phyloP scores from a whole-genome alignment of 1,140 invertebrate species.

The Drosophila asahinai region DNA sequence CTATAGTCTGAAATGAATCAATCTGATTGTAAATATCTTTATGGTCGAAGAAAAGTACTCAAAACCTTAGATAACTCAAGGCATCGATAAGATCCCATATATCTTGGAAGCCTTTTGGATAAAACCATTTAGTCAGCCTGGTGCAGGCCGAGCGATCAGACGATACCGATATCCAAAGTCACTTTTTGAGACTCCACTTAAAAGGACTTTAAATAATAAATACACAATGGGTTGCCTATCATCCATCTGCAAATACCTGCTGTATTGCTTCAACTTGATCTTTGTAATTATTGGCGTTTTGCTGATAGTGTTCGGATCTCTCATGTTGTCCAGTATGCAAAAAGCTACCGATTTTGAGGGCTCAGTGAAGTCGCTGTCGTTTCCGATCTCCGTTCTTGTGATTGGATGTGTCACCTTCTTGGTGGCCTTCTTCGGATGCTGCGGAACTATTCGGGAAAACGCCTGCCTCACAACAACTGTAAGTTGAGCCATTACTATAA shows the following conservation, averaged over 20 bases:
- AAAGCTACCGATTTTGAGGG: constrained; percentile 85
- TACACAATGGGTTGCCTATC: constrained; percentile 75
- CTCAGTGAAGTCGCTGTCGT: constrained; percentile 85
- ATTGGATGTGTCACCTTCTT: constrained; percentile 90
- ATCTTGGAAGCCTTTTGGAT: neutral
- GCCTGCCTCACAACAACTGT: constrained; percentile 92
- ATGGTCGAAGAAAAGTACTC: constrained; percentile 2
- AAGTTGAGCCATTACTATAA: constrained; percentile 66
- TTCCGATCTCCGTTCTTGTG: constrained; percentile 89
- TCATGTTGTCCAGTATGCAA: constrained; percentile 86
- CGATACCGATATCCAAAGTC: neutral
- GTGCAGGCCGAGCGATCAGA: neutral
- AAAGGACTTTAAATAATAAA: neutral
- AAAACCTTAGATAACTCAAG: neutral
- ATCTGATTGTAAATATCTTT: constrained; percentile 6
- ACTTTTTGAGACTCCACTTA: too few relatives aligned
- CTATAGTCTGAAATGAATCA: neutral
- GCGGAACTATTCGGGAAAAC: constrained; percentile 92
- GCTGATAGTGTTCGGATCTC: constrained; percentile 87
- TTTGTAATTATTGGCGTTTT: constrained; percentile 87
- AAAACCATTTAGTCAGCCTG: constrained; percentile 3
- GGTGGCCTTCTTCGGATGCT: constrained; percentile 93
- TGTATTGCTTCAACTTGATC: constrained; percentile 77
- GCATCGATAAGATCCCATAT: constrained; percentile 8
- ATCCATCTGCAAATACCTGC: constrained; percentile 71